A percentile compares a stretch with the other conserved stretches of the same genome.
phyloP scores from a whole-genome alignment of 2,113 vertebrate genomes.

The Pandion haliaetus region DNA sequence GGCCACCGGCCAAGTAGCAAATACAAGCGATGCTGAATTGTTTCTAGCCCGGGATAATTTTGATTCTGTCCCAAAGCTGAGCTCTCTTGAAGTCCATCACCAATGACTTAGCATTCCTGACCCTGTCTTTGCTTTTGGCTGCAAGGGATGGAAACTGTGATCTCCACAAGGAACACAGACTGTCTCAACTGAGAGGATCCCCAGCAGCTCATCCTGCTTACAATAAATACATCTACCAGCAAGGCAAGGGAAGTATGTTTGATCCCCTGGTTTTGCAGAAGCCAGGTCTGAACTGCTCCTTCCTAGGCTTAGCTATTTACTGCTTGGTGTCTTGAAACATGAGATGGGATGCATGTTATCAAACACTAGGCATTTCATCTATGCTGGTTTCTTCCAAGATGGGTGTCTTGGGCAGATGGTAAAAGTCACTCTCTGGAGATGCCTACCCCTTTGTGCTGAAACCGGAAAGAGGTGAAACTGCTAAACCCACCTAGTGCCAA shows the following conservation, averaged over 20 bases:
- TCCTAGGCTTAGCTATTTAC: not conserved
- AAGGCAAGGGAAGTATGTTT: not conserved
- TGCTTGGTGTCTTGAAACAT: not conserved
- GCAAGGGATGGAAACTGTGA: not conserved
- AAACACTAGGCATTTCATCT: not conserved
- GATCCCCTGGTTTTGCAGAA: not conserved
- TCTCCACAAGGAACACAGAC: not conserved
- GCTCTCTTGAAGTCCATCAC: not conserved
- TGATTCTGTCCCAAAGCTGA: not conserved
- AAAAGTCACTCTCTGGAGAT: not conserved
- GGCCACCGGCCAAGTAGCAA: not conserved
- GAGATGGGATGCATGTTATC: not conserved
- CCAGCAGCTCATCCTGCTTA: not conserved
- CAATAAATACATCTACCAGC: not conserved
- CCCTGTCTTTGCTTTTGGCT: not conserved
- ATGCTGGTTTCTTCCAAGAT: not conserved
- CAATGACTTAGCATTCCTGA: not conserved
- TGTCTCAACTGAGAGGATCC: not conserved
- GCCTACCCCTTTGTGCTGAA: not conserved
- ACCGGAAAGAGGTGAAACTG: not conserved
- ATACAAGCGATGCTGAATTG: not conserved
- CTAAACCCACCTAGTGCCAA: not conserved
- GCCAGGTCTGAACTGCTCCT: not conserved
- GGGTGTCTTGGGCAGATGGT: not conserved
- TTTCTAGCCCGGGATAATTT: not conserved